phyloP scores from a whole-genome alignment of 1,140 invertebrate genomes.

The Brachionus asplanchnoidis region DNA sequence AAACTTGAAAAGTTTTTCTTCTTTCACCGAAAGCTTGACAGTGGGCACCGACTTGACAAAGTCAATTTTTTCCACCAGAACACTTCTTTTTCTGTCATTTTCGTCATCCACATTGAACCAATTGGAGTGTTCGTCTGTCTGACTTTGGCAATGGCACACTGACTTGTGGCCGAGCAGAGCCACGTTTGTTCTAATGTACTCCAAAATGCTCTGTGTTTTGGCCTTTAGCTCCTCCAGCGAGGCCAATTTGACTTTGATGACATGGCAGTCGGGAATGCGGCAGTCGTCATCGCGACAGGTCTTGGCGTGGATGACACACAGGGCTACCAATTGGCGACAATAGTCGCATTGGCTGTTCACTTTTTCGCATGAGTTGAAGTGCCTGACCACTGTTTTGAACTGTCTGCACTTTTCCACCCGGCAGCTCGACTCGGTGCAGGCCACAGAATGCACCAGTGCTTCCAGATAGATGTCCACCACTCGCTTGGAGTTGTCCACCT shows the following conservation, averaged over 20 bases:
- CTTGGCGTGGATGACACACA: conserved; percentile 34
- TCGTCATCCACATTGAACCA: neutral
- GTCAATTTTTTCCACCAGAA: neutral
- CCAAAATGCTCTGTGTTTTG: neutral
- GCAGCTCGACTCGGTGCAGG: conserved; percentile 27
- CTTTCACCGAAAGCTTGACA: neutral
- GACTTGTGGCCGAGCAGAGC: neutral
- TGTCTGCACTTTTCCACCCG: neutral
- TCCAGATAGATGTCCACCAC: neutral
- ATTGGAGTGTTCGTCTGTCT: neutral
- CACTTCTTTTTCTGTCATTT: neutral
- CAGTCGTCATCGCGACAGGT: neutral
- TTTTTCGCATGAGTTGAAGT: conserved; percentile 25
- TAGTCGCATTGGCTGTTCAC: conserved; percentile 17
- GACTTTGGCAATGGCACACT: neutral
- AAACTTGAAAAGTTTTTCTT: conserved; percentile 17
- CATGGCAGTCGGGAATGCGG: conserved; percentile 11
- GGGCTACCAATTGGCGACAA: conserved; percentile 25
- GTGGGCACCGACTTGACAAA: neutral
- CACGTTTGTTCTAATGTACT: neutral
- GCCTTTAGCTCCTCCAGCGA: neutral
- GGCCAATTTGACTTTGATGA: conserved; percentile 2
- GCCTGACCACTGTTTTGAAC: conserved; percentile 17
- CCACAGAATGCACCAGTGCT: neutral
- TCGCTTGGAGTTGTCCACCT: conserved; percentile 13